phyloP scores from a whole-genome alignment of 2,113 vertebrate species.

The Mesitornis unicolor region DNA sequence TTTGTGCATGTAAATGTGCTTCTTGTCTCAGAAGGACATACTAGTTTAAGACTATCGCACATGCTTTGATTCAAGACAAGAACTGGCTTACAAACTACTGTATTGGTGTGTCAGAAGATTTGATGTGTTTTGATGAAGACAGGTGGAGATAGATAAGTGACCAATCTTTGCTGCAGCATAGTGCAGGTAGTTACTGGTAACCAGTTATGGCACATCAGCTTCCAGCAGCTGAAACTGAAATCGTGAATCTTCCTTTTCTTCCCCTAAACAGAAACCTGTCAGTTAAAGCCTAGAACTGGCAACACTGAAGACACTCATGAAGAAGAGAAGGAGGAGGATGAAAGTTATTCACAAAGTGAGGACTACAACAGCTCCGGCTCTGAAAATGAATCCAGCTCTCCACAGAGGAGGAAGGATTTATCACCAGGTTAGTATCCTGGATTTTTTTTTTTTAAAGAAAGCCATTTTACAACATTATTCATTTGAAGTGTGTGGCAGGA shows the following conservation, averaged over 20 bases:
- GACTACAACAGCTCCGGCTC: neutral
- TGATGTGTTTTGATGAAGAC: neutral
- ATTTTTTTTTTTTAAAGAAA: neutral
- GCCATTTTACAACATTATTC: neutral
- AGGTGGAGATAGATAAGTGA: neutral
- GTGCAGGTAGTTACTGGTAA: neutral
- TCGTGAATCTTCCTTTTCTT: neutral
- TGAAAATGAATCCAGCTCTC: constrained; percentile 41
- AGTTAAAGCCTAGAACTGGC: neutral
- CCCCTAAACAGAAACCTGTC: neutral
- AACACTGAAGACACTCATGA: fast-evolving
- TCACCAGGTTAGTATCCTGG: constrained; percentile 50
- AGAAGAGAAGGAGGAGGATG: neutral
- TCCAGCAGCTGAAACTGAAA: neutral
- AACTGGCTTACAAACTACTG: neutral
- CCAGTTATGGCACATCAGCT: neutral
- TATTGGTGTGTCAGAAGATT: neutral
- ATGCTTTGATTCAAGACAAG: neutral
- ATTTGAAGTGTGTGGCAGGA: neutral
- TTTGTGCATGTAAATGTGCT: neutral
- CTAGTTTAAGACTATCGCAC: neutral
- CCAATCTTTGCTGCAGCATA: neutral
- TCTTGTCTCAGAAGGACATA: neutral
- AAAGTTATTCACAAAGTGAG: neutral
- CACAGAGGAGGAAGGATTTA: neutral